A percentile compares a stretch with the other conserved stretches of the same genome.
These are phyloP conservation scores for Poeciliopsis turrubarensis DNA, from an alignment of 2,113 vertebrate genomes.

Conservation along the genomic window DNA sequence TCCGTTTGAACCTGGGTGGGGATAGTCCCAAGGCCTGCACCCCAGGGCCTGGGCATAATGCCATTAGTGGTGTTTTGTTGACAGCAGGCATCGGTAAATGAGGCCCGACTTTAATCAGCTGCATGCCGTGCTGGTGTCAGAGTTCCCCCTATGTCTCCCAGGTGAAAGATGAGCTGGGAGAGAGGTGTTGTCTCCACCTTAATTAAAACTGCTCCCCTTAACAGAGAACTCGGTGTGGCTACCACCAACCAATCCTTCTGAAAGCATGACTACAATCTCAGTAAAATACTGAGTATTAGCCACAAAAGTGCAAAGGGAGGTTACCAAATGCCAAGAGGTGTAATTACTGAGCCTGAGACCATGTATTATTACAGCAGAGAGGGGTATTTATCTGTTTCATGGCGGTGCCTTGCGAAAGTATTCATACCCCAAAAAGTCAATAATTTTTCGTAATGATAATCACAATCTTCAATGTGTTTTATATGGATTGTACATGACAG, in stretches of 20 bases:
- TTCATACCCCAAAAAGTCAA: neutral
- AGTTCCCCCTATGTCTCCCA: conserved; percentile 83
- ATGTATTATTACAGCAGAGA: conserved; percentile 72
- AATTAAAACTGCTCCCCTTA: conserved; percentile 81
- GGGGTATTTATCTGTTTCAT: conserved; percentile 53
- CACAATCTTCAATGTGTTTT: neutral
- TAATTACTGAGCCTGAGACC: conserved; percentile 79
- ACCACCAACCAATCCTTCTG: conserved; percentile 53
- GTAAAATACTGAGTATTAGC: conserved; percentile 76
- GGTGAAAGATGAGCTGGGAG: conserved; percentile 85
- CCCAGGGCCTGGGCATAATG: conserved; percentile 79
- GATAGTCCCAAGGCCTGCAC: conserved; percentile 76
- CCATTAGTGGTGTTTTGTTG: conserved; percentile 85
- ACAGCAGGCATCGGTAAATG: conserved; percentile 85
- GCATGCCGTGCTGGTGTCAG: conserved; percentile 83
- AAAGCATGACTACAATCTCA: conserved; percentile 60
- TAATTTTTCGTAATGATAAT: neutral
- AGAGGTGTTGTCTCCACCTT: conserved; percentile 79
- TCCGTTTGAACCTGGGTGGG: conserved; percentile 74
- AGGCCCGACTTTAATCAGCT: conserved; percentile 84
- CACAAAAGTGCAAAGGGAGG: conserved; percentile 44
- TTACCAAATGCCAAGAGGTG: conserved; percentile 58
- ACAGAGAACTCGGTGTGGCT: conserved; percentile 51
- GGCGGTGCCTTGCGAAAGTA: neutral
- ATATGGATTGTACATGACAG: neutral